These are phyloP conservation scores for Alloplasta piceator DNA, from an alignment of 2,888 invertebrate genomes.

Conservation along the genomic window DNA sequence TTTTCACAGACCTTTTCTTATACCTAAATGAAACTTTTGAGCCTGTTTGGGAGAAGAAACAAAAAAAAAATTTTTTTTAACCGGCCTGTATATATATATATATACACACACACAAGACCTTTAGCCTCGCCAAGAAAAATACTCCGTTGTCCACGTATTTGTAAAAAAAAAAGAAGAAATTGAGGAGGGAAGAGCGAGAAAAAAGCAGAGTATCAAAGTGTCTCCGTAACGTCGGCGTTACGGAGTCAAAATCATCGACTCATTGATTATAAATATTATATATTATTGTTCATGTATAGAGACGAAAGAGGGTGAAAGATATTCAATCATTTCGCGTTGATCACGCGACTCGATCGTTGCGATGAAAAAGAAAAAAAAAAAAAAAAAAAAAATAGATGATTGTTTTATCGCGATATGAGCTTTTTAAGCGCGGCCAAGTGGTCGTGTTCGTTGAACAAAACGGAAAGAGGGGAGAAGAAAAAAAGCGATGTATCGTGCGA, in stretches of 20 bases:
- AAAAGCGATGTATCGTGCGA: constrained; percentile 7
- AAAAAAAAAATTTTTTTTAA: no score
- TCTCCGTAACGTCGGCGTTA: constrained; percentile 6
- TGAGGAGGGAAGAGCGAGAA: not conserved
- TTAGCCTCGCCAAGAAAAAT: constrained; percentile 65
- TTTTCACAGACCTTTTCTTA: no score
- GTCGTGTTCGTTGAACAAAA: constrained; percentile 58
- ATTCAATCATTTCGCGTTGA: constrained; percentile 39
- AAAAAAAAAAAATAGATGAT: constrained; percentile 53
- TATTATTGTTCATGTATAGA: constrained; percentile 21
- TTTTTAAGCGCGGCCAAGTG: constrained; percentile 66
- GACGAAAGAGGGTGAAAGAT: constrained; percentile 6
- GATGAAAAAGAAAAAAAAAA: constrained; percentile 37
- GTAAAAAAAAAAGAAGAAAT: constrained; percentile 20
- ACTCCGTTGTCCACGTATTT: constrained; percentile 61
- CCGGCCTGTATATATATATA: no score
- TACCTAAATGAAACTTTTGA: no score
- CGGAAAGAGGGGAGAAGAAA: constrained; percentile 20
- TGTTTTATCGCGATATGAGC: constrained; percentile 58
- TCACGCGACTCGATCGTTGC: constrained; percentile 33
- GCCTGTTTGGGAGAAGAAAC: no score
- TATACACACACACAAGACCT: constrained; percentile 48
- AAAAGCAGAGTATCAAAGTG: not conserved
- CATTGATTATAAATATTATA: constrained; percentile 23
- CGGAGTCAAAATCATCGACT: constrained; percentile 8